Base-by-base conservation (phyloP, 2,888 invertebrate genomes). In the Sepiola atlantica region DNA sequence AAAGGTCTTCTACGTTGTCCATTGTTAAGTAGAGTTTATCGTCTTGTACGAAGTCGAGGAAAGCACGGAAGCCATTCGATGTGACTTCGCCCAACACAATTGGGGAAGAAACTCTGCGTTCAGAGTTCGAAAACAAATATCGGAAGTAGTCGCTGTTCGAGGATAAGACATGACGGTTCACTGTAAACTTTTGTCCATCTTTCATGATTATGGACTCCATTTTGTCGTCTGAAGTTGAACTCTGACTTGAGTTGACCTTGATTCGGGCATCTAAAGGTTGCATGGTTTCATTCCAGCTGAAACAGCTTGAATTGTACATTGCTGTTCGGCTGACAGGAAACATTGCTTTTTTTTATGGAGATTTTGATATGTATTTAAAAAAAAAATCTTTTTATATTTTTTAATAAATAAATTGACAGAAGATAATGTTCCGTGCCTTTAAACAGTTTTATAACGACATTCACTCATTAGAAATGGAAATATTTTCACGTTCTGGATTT, bases 111-210 rank as follows among this genome's bases (percentile, higher is more conserved):
- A 55, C 45, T 2, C 55, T 92, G 92, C 16, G 35, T n/a, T 45
- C 35, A 10, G 92, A 21, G 3, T 92, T 55, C 16, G 20, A 54
- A 45, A 92, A 92, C 20, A 92, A 54, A 45, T n/a, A 24, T n/a
- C 92, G 21, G n/a, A 92, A 92, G 55, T 92, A 92, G 28, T 55
- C 92, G 28, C 92, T 92, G 92, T 92, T 45, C 4, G 54, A 16
- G 4, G 54, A 10, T 55, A 92, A 32, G 24, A 55, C 28, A 4
- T 92, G 45, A 16, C 54, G 55, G 54, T 92, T 45, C n/a, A 92
- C 54, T 12, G 28, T 54, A 28, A 92, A 92, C 28, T 92, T 92
- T 14, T n/a, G 0, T 3, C 54, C 92, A 28, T 92, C 45, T 45
- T 55, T 92, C 18, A 92, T 54, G 0, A 92, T 55, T 21, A 92